These are phyloP conservation scores for Ophiodon elongatus DNA, from an alignment of 2,113 vertebrate species.

Conservation along the genomic window DNA sequence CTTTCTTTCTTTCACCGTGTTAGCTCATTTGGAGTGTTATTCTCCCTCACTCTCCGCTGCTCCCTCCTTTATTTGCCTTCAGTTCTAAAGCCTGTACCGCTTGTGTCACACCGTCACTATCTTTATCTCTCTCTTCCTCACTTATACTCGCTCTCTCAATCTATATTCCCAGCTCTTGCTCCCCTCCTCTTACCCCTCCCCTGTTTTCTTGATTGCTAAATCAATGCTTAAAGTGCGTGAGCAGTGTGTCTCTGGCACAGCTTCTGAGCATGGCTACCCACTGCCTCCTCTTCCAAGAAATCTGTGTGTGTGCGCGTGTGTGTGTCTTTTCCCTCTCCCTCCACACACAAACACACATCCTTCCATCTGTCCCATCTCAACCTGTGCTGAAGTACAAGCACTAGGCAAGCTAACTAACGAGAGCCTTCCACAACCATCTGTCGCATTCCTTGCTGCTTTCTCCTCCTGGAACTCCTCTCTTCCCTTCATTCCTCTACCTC, in stretches of 20 bases:
- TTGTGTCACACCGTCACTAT: constrained; percentile 43
- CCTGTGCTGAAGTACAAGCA: constrained; percentile 79
- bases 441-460: constrained; percentile 70
- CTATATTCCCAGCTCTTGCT: constrained; percentile 62
- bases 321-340: background rate
- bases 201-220: constrained; percentile 82
- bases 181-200: constrained; percentile 40
- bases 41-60: constrained; percentile 30
- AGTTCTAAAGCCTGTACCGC: constrained; percentile 27
- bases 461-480: constrained; percentile 54
- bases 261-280: constrained; percentile 73
- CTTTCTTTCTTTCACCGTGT: constrained; percentile 9
- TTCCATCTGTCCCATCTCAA: constrained; percentile 82
- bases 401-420: constrained; percentile 78
- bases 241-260: constrained; percentile 81
- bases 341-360: constrained; percentile 72
- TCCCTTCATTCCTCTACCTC: constrained; percentile 43
- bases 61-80: constrained; percentile 38
- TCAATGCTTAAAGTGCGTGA: constrained; percentile 84
- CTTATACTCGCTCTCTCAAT: constrained; percentile 57
- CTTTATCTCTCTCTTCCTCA: constrained; percentile 52
- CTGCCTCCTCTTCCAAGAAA: constrained; percentile 77
- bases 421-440: constrained; percentile 81
- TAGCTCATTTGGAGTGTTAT: constrained; percentile 42
- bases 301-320: constrained; percentile 19